These are phyloP conservation scores for Ciona savignyi DNA, from an alignment of 23 tunicate genomes.

Conservation along the genomic window DNA sequence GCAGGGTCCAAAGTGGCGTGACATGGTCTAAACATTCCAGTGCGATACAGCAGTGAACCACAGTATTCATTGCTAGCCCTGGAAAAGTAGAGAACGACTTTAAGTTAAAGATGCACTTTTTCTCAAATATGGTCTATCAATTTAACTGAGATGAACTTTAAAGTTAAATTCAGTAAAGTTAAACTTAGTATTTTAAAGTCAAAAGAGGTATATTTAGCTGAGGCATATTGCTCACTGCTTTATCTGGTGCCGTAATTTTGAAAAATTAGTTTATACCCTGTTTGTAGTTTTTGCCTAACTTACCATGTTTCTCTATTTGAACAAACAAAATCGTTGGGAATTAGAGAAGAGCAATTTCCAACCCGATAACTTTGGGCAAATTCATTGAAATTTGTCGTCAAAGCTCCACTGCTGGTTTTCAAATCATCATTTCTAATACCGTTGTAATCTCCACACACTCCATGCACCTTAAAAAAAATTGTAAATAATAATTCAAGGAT, in stretches of 20 bases:
- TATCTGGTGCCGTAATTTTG: too few relatives aligned
- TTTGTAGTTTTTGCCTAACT: constrained; percentile 24
- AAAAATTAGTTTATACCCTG: too few relatives aligned
- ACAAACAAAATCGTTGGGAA: constrained; percentile 27
- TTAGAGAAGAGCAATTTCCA: constrained; percentile 20
- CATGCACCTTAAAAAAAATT: too few relatives aligned
- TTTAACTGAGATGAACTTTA: too few relatives aligned
- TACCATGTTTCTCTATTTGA: constrained; percentile 13
- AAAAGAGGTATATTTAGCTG: too few relatives aligned
- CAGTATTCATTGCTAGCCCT: constrained; percentile 43
- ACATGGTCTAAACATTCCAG: constrained; percentile 43
- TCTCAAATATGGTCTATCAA: too few relatives aligned
- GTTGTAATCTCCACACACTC: constrained; percentile 81
- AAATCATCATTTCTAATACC: constrained; percentile 50
- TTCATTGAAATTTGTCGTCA: constrained; percentile 22
- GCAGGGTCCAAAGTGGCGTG: constrained; percentile 17
- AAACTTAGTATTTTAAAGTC: too few relatives aligned
- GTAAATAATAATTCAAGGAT: too few relatives aligned
- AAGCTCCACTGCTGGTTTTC: constrained; percentile 23
- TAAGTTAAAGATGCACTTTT: too few relatives aligned
- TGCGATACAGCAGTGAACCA: constrained; percentile 18
- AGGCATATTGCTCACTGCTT: too few relatives aligned
- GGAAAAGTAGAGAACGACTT: too few relatives aligned
- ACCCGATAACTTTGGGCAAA: constrained; percentile 52
- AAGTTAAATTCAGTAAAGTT: too few relatives aligned